Evolutionary conservation across 2,113 vertebrate species (phyloP), one percentile per base, ranked within the genome.

Genomic region (Bos javanicus): DNA sequence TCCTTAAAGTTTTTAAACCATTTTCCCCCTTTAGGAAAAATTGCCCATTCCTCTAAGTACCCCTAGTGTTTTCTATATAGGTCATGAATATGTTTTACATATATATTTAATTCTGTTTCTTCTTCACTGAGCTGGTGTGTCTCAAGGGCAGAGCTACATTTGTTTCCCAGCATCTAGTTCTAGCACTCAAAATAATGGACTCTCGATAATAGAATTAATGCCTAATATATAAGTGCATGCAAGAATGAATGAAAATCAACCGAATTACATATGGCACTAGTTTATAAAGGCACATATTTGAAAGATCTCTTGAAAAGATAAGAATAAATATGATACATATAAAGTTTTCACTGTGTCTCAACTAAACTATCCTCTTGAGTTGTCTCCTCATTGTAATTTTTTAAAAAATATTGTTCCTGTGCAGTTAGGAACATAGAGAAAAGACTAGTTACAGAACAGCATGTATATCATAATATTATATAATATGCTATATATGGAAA

Each of bases 71-170:
- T 92, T 89, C 81, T 85, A 90, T 50, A 52, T 87, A 71, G 80
- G 74, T 74, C 62, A 33, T 43, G 83, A 71, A 52, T 36, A 19
- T 90, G 54, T 82, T 62, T 91, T 26, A 76, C 87, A 82, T 74
- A 71, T 30, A 81, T 62, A 19, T 56, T 90, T 74, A 90, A 87
- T 96, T 90, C 5, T 81, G 5, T 90, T 96, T 98, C 59, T 50
- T 94, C 23, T 88, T 90, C 67, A 97, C 36, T 95, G 48, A 43
- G 3, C 87, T 91, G 43, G n/a, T 93, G 25, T 67, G 48, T 87
- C 94, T 76, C 9, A 56, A 85, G 67, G 62, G 39, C 50, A 95
- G 28, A 59, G 25, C 87, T 96, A 17, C 36, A 48, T 59, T 86
- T 89, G 43, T 52, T 93, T 89, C 23, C 39, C 21, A 78, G 71